Base-by-base conservation (phyloP, 2,113 vertebrate species). In the Cryptomyrus ogoouensis region DNA sequence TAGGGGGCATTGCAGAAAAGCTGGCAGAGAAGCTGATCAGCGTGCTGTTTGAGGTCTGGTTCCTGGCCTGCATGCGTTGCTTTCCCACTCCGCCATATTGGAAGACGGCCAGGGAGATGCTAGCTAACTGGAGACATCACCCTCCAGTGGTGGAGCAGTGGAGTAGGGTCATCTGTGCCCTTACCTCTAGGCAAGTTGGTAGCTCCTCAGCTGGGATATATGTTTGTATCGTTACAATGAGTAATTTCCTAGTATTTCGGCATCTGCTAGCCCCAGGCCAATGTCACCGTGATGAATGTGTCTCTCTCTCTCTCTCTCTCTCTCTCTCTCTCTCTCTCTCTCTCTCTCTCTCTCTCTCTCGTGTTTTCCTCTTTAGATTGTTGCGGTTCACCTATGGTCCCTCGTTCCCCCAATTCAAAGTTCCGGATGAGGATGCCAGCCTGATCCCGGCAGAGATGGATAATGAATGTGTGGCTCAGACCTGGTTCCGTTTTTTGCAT, bases 401-500 rank as follows among this genome's bases (percentile, higher is more conserved):
- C 24, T 96, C 97, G 2, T 98, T 99, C 94, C 98, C 98, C 92
- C 95, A 94, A 0, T 98, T 98, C 93, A 97, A 98, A 96, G 96
- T 99, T 92, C 96, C 97, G 0, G 97, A 98, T 92, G 97, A 98
- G 94, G 98, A 98, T 89, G 95, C 96, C 89, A 96, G 93, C 93
- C 94, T 98, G 90, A 97, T 99, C 66, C 97, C 98, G 89, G 93
- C 95, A 15, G 97, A 98, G 92, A 97, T 99, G 97, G 97, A 97
- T 91, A 97, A 97, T 3, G 96, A 97, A 90, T 97, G 97, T 4
- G 90, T 98, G 90, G 95, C 97, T 85, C 97, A 98, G 93, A 99
- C 97, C 1, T 99, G 98, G 98, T 98, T 98, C 95, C 96, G 97
- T 85, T 97, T 99, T 94, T 95, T 99, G 92, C 97, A 98, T 94